Base-by-base conservation (phyloP, 2,113 vertebrate species). In the Pseudois nayaur region DNA sequence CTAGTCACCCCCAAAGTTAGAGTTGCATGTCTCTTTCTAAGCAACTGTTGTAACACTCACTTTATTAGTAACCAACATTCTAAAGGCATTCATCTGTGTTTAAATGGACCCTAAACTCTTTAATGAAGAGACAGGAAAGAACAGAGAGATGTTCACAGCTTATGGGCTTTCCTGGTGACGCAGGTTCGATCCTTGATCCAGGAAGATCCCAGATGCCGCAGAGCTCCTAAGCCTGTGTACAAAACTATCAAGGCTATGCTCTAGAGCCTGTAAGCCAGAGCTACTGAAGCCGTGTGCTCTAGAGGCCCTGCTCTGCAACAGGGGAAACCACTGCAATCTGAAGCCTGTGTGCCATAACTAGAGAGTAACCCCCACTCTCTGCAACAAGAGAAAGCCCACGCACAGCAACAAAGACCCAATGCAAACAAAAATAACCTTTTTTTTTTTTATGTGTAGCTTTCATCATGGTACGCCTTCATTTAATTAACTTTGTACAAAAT, bases 71-170 rank as follows among this genome's bases (percentile, higher is more conserved):
- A 52, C 15, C 21, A n/a, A 78, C 45, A 85, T 76, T 86, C 48
- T 71, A 33, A 71, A 93, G 15, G 15, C 33, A 23, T 79, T 85
- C 55, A 45, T 89, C 43, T 91, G 40, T 88, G 54, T 85, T 95
- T 60, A 87, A n/a, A 67, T 1, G 27, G n/a, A 96, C 36, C 16
- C 29, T 48, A 12, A 93, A 55, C 10, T 57, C 29, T 82, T 95
- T 59, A 88, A 78, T 55, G 55, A 94, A 64, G 23, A 88, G 29
- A 74, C 3, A 74, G 27, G 29, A 79, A 55, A 85, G n/a, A 13
- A 74, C 21, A 87, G 4, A 87, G n/a, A 87, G 40, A 25, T 4
- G 3, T 11, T 78, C 48, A 87, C 54, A 71, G 12, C 91, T 92
- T 81, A 36, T 52, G 71, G 71, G 23, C 5, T 43, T 27, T 76